Evolutionary conservation across 2,113 vertebrate species (phyloP).

Genomic region (Barnardius zonarius): DNA sequence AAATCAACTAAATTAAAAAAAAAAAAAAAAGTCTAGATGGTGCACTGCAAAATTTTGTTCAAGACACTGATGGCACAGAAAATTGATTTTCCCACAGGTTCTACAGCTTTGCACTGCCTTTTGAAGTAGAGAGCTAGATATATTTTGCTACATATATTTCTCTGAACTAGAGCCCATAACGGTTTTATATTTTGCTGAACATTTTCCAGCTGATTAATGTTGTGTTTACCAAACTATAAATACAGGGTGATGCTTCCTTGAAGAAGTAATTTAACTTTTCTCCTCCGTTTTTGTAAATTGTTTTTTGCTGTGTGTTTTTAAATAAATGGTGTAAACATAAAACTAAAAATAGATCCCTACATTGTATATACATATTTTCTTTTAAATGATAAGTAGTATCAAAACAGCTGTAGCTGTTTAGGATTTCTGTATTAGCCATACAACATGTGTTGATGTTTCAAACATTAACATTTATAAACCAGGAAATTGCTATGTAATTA

Average conservation of each 20-base stretch:
- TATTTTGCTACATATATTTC: constrained; percentile 50
- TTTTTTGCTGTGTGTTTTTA: background rate
- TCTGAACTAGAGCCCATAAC: constrained; percentile 35
- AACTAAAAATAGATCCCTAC: background rate
- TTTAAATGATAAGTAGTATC: background rate
- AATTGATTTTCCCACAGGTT: constrained; percentile 66
- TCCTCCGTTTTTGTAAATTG: constrained; percentile 11
- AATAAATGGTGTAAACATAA: background rate
- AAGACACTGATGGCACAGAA: constrained; percentile 28
- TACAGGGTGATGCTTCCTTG: constrained; percentile 9
- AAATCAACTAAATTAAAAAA: constrained; percentile 19
- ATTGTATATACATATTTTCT: background rate
- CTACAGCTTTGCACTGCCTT: constrained; percentile 49
- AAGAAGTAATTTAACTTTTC: constrained; percentile 38
- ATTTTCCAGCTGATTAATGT: constrained; percentile 62
- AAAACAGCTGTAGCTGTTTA: background rate
- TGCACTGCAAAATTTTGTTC: constrained; percentile 12
- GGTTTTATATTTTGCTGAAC: constrained; percentile 22
- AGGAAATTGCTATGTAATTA: background rate
- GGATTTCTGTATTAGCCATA: background rate
- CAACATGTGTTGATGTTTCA: background rate
- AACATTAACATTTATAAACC: background rate
- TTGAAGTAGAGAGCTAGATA: constrained; percentile 57
- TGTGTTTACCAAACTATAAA: constrained; percentile 54
- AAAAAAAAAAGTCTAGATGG: background rate